These are phyloP conservation scores for Agonum fuliginosum DNA, from an alignment of 2,888 invertebrate species.

Conservation along the genomic window DNA sequence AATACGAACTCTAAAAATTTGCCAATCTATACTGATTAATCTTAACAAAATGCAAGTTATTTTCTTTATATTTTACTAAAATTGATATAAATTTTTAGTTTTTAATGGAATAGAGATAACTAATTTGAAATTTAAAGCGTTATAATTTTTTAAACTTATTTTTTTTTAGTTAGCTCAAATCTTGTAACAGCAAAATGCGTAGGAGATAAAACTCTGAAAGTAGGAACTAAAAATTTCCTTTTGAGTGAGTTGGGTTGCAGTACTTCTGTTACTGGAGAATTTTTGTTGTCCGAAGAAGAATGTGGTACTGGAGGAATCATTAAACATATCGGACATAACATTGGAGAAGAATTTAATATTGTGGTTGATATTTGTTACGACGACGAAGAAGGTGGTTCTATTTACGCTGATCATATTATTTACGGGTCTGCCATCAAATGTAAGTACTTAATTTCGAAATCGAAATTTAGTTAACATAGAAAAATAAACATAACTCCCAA, in stretches of 20 bases:
- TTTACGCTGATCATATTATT: slow-evolving; percentile 69
- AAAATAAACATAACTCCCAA: neutral
- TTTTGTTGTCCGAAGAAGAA: neutral
- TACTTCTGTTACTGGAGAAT: slow-evolving; percentile 65
- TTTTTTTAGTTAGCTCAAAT: slow-evolving; percentile 66
- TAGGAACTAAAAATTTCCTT: slow-evolving; percentile 58
- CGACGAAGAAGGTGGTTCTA: slow-evolving; percentile 66
- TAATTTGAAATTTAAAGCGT: neutral
- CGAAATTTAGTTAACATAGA: neutral
- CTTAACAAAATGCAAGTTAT: no score
- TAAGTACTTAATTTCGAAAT: slow-evolving; percentile 64
- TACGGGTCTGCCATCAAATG: slow-evolving; percentile 70
- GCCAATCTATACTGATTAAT: no score
- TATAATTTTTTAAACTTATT: slow-evolving; percentile 1
- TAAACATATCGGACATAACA: slow-evolving; percentile 42
- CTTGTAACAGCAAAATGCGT: slow-evolving; percentile 65
- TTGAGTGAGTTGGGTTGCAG: slow-evolving; percentile 67
- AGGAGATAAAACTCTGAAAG: slow-evolving; percentile 63
- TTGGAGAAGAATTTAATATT: slow-evolving; percentile 44
- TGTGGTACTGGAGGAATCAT: slow-evolving; percentile 44
- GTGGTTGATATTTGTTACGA: slow-evolving; percentile 70
- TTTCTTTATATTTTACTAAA: no score
- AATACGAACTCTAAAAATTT: no score
- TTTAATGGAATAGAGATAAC: no score
- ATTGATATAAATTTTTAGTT: no score